These are phyloP conservation scores for Battus philenor DNA, from an alignment of 1,140 invertebrate genomes.

Conservation along the genomic window DNA sequence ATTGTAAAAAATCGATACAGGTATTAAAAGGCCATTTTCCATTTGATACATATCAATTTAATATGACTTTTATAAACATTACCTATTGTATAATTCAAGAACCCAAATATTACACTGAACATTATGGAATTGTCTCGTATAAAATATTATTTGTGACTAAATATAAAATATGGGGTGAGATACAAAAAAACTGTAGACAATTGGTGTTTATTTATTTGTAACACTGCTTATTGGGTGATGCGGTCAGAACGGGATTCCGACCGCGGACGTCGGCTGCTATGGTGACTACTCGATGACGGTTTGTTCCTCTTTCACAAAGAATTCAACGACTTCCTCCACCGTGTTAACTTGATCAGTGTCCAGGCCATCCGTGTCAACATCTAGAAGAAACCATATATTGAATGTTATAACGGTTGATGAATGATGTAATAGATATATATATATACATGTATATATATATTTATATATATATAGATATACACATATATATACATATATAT, in stretches of 20 bases:
- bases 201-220: slow-evolving; percentile 39
- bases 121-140: slow-evolving; percentile 40
- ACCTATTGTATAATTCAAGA: slow-evolving; percentile 67
- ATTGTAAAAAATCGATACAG: no score
- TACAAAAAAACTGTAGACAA: slow-evolving; percentile 50
- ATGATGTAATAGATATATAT: no score
- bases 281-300: slow-evolving; percentile 82
- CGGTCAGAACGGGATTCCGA: slow-evolving; percentile 38
- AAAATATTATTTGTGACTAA: slow-evolving; percentile 43
- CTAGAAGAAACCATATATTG: slow-evolving; percentile 79
- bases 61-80: slow-evolving; percentile 70
- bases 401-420: no score
- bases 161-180: slow-evolving; percentile 30
- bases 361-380: slow-evolving; percentile 94
- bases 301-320: slow-evolving; percentile 97
- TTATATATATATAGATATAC: no score
- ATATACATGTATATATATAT: no score
- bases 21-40: slow-evolving; percentile 61
- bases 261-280: slow-evolving; percentile 39
- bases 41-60: slow-evolving; percentile 71
- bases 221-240: slow-evolving; percentile 19
- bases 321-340: slow-evolving; percentile 97
- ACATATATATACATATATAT: no score
- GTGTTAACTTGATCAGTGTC: slow-evolving; percentile 90
- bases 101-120: slow-evolving; percentile 55